Conservation (phyloP, 2,888 invertebrate species). For the Drosophila demipolita region DNA sequence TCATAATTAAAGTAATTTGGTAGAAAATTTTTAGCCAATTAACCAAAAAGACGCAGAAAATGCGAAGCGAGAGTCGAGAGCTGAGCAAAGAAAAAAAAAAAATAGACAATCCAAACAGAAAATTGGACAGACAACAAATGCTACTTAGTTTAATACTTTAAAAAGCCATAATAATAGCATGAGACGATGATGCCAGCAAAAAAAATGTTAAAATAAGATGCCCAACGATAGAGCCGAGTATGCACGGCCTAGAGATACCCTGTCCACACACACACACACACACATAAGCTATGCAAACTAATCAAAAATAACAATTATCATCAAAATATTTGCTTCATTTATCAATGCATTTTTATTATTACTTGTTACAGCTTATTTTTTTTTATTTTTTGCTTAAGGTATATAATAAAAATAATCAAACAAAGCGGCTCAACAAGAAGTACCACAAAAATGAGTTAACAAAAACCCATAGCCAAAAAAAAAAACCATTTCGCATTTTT, state of each 20-base stretch:
- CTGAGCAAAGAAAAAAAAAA: constrained; percentile 8
- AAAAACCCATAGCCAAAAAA: constrained; percentile 22
- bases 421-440: constrained; percentile 9
- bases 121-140: constrained; percentile 42
- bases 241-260: background rate
- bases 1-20: constrained; percentile 83
- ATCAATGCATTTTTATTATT: background rate
- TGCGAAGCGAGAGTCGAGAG: constrained; percentile 59
- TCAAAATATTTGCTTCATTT: background rate
- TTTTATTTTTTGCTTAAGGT: background rate
- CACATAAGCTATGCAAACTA: background rate
- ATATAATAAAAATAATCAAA: constrained; percentile 6
- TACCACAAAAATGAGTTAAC: constrained; percentile 14
- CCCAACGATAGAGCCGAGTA: background rate
- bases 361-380: background rate
- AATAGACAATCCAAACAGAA: constrained; percentile 33
- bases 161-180: constrained; percentile 73
- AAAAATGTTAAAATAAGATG: constrained; percentile 34
- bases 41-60: constrained; percentile 80
- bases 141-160: constrained; percentile 78
- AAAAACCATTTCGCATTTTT: constrained; percentile 25
- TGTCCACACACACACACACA: background rate
- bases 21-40: constrained; percentile 83
- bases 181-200: constrained; percentile 62
- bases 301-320: background rate